Evolutionary conservation across 2,113 vertebrate genomes (phyloP), one percentile per base, ranked within the genome.

Genomic region (Apteryx owenii): DNA sequence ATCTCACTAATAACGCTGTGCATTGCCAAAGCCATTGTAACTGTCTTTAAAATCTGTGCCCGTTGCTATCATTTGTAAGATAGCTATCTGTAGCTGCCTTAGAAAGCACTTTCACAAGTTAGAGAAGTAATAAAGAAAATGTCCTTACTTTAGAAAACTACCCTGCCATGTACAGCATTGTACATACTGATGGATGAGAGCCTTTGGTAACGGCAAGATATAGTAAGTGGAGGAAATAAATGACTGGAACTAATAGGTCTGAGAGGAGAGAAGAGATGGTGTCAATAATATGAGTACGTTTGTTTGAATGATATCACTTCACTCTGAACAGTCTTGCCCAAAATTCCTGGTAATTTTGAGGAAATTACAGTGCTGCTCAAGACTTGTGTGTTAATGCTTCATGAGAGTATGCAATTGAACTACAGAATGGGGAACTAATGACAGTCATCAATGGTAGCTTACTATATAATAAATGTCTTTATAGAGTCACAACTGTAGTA

Each of bases 351-450:
- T 94, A 77, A 95, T 94, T 92, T 12, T 64, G 40, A 75, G 64
- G n/a, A 92, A 96, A 96, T 91, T 93, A n/a, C 60, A 86, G 72
- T 61, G 54, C 54, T 91, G 42, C 51, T 94, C 1, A 4, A 81
- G 65, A 58, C 22, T 68, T 48, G 3, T 66, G 26, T 82, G 58
- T 82, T 65, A 87, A 73, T 69, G 44, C 25, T 77, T 76, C 82
- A 66, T 54, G 44, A 91, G 25, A 76, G 16, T 46, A 58, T 54
- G 40, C 40, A 80, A 80, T 31, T 92, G 90, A 95, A 56, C 81
- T 80, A 60, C 16, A 62, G 65, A 94, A 96, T 54, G 54, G 13
- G 10, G 72, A 90, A 85, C 81, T 94, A 94, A 96, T 81, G 40
- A 40, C 40, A 91, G 71, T 78, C 50, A 66, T 73, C 79, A 72